Evolutionary conservation across 2,888 invertebrate genomes (phyloP).

Genomic region (Cerceris rybyensis): DNA sequence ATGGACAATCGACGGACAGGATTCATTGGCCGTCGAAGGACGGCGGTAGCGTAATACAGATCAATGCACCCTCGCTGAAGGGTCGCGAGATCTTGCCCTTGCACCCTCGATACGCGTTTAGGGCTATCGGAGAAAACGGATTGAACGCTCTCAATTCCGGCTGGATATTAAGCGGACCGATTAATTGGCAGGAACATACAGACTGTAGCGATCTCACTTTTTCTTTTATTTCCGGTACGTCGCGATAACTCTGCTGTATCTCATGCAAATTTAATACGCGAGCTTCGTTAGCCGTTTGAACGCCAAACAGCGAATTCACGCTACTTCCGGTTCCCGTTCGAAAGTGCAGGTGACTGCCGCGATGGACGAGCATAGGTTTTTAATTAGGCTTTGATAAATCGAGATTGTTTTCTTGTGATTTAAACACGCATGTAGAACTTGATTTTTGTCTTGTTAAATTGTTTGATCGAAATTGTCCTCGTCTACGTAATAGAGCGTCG

Average conservation of each 20-base stretch:
- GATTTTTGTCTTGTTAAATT: too few species aligned
- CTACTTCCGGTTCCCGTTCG: too few species aligned
- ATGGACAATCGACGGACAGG: constrained; percentile 35
- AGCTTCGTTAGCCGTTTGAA: neutral
- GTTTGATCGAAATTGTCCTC: too few species aligned
- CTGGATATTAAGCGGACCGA: constrained; percentile 14
- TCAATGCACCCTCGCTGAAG: constrained; percentile 58
- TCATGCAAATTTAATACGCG: neutral
- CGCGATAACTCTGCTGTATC: neutral
- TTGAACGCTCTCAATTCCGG: constrained; percentile 17
- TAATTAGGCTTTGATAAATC: too few species aligned
- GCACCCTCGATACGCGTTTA: constrained; percentile 40
- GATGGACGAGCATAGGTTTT: too few species aligned
- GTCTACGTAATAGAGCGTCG: too few species aligned
- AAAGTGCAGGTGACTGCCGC: too few species aligned
- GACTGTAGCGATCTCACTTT: neutral
- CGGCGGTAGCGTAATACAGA: constrained; percentile 48
- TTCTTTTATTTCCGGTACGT: neutral
- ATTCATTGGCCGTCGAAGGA: constrained; percentile 53
- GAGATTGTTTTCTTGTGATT: too few species aligned
- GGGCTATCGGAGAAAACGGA: constrained; percentile 35
- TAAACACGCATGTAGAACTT: too few species aligned
- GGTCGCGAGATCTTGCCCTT: constrained; percentile 53
- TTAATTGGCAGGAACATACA: constrained; percentile 9
- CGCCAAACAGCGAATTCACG: neutral